Percentiles rank a stretch among this genome's conserved stretches.
Conservation (phyloP, 2,888 invertebrate species). For the Ceramica pisi region DNA sequence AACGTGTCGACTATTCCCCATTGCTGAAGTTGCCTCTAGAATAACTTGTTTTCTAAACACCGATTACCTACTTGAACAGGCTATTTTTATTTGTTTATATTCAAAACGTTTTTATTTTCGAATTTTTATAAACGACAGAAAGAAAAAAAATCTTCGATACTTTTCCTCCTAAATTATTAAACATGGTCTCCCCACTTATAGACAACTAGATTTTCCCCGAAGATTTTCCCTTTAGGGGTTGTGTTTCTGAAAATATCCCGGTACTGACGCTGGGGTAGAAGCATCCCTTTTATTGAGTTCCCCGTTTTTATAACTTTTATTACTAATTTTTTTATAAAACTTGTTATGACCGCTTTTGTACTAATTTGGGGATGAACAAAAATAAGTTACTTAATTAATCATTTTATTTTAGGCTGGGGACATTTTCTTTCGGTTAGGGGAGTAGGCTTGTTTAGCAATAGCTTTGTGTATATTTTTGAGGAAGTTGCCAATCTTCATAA, state of each 20-base stretch:
- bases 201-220: slow-evolving; percentile 67
- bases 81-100: no score
- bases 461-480: slow-evolving; percentile 33
- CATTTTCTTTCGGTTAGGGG: slow-evolving; percentile 22
- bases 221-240: slow-evolving; percentile 66
- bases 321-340: slow-evolving; percentile 53
- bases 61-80: no score
- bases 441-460: slow-evolving; percentile 31
- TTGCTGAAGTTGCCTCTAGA: no score
- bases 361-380: slow-evolving; percentile 61
- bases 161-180: not conserved
- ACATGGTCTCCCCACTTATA: slow-evolving; percentile 54
- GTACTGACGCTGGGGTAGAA: slow-evolving; percentile 50
- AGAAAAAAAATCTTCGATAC: not conserved
- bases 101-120: no score
- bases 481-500: slow-evolving; percentile 37
- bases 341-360: slow-evolving; percentile 52
- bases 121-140: no score
- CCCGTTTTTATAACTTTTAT: slow-evolving; percentile 65
- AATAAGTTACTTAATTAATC: slow-evolving; percentile 65
- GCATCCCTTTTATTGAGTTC: slow-evolving; percentile 65
- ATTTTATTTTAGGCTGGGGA: slow-evolving; percentile 49
- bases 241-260: slow-evolving; percentile 61
- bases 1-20: no score
- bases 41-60: no score